A percentile compares a stretch with the other conserved stretches of the same genome.
These are phyloP conservation scores for Oligia latruncula DNA, from an alignment of 2,888 invertebrate species.

Conservation along the genomic window DNA sequence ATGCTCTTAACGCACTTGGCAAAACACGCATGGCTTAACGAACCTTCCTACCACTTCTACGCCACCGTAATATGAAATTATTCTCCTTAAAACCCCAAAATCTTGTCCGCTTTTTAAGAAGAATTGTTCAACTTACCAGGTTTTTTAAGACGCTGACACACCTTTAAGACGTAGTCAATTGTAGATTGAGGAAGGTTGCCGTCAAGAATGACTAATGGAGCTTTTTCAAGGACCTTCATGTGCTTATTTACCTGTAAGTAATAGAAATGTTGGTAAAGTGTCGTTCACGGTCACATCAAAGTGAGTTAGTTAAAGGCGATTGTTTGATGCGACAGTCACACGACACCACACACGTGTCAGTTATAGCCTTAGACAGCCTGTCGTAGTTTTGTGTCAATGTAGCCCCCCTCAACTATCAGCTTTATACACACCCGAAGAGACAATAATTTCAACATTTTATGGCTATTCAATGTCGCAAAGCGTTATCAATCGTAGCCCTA, in stretches of 20 bases:
- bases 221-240: slow-evolving; percentile 89
- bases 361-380: slow-evolving; percentile 3
- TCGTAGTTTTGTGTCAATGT: slow-evolving; percentile 1
- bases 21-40: too few species aligned
- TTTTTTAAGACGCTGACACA: slow-evolving; percentile 91
- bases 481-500: not conserved
- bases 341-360: slow-evolving; percentile 7
- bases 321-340: slow-evolving; percentile 17
- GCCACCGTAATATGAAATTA: not conserved
- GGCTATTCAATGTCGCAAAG: slow-evolving; percentile 13
- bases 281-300: slow-evolving; percentile 3
- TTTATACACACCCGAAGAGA: not conserved
- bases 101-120: not conserved
- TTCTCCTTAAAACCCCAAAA: not conserved
- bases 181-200: slow-evolving; percentile 94
- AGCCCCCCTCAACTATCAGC: not conserved
- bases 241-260: slow-evolving; percentile 90
- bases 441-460: slow-evolving; percentile 4
- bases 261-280: slow-evolving; percentile 16
- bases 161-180: slow-evolving; percentile 91
- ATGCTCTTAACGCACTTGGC: too few species aligned
- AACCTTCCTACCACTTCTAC: not conserved
- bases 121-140: slow-evolving; percentile 90
- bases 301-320: slow-evolving; percentile 10
- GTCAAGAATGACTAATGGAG: slow-evolving; percentile 95